These are phyloP conservation scores for Neomonachus schauinslandi DNA, from an alignment of 2,113 vertebrate species.

Conservation along the genomic window DNA sequence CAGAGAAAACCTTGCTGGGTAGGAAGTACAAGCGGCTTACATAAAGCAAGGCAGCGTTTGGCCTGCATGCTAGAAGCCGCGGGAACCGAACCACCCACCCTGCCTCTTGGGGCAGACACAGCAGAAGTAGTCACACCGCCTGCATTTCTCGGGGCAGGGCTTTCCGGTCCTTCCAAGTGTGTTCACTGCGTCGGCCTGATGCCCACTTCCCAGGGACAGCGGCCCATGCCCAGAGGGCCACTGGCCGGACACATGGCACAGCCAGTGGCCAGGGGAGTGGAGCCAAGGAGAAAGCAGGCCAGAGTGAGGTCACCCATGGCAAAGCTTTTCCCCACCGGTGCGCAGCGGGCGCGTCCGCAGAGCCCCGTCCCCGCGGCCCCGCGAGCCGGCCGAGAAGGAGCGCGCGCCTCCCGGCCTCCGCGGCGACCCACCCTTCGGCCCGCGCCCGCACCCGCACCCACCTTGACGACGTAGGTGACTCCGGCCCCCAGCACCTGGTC, in stretches of 20 bases:
- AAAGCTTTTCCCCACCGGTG: neutral
- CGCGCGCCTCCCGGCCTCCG: constrained; percentile 58
- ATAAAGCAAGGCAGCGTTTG: neutral
- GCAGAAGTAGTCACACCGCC: neutral
- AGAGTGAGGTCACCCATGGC: neutral
- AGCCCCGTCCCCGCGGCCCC: constrained; percentile 57
- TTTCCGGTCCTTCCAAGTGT: neutral
- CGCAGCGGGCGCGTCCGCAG: neutral
- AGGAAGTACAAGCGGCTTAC: neutral
- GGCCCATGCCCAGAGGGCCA: neutral
- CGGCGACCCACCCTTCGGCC: constrained; percentile 49
- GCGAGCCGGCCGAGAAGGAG: constrained; percentile 40
- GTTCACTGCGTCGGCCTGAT: neutral
- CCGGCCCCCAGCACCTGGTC: constrained; percentile 98
- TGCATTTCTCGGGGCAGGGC: neutral
- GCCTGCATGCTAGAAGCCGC: neutral
- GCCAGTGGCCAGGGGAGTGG: neutral
- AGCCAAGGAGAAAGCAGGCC: neutral
- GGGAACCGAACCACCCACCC: neutral
- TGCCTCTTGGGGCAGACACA: neutral
- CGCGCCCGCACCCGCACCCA: constrained; percentile 87
- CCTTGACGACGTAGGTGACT: constrained; percentile 98
- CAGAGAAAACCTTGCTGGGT: constrained; percentile 2
- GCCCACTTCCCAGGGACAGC: neutral
- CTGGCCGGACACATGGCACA: neutral